Base-by-base conservation (phyloP, 1,140 invertebrate genomes). In the Drosophila seguyi region DNA sequence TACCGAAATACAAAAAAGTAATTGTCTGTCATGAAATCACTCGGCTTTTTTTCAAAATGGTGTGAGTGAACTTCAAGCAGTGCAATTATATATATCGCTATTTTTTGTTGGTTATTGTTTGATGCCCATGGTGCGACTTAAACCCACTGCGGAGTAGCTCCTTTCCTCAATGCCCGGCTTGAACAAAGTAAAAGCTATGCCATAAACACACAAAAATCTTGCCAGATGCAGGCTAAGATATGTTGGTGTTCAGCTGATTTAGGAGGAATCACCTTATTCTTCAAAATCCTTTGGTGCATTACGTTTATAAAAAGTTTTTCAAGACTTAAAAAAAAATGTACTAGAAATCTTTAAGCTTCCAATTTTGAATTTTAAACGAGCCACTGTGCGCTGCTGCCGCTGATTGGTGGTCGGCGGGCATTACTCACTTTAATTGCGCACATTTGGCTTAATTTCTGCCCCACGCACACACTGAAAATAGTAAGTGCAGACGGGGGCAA, bases 381-480 rank as follows among this genome's bases (percentile, higher is more conserved):
- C 34, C 52, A 55, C 52, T 55, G 52, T 55, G 52, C 52, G 20
- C 31, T 81, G 22, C 44, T 76, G 7, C 42, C 60, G 22, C 58
- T 65, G 78, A 58, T 68, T 66, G 55, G 62, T 74, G 63, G 67
- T 86, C 78, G 79, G 57, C 56, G 47, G 53, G 76, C 73, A 87
- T 87, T 87, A 87, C 84, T 87, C 84, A 87, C 80, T 78, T 84
- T 87, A 87, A 90, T 87, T 90, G 84, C 80, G 80, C 76, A 80
- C 84, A 87, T 90, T 87, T 87, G 65, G 81, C 84, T 87, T 87
- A 80, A 80, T 90, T 90, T 87, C 74, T 74, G 61, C 55, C 63
- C 74, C 77, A 83, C 59, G 62, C 53, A 68, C 48, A 84, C 41
- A 56, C 50, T 61, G 66, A 61, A 58, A 47, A 75, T n/a, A 25